Evolutionary conservation across 2,888 invertebrate species (phyloP).

Genomic region (Microctonus brassicae): DNA sequence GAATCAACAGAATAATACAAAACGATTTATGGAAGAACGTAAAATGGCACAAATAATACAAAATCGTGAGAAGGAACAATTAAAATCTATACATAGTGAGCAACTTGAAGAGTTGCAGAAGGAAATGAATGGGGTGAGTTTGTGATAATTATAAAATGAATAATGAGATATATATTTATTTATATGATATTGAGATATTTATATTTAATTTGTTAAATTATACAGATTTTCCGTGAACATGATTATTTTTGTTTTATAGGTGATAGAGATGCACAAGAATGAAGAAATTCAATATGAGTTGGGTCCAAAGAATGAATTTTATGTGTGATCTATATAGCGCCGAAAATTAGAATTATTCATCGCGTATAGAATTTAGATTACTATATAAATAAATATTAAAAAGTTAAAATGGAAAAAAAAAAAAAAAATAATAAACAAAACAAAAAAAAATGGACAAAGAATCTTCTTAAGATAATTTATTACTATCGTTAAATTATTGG

Average conservation of each 20-base stretch:
- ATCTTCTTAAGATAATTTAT: conserved; percentile 60
- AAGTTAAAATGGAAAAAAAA: conserved; percentile 17
- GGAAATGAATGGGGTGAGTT: conserved; percentile 86
- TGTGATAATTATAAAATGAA: conserved; percentile 1
- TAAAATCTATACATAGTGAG: conserved; percentile 92
- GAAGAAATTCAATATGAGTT: conserved; percentile 92
- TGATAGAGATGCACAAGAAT: conserved; percentile 94
- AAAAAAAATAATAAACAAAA: conserved; percentile 39
- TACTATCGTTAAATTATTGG: conserved; percentile 63
- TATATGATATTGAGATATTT: not conserved
- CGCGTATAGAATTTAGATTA: conserved; percentile 36
- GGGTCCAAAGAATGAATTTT: conserved; percentile 90
- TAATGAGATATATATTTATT: not conserved
- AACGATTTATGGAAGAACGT: conserved; percentile 96
- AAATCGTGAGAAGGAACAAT: conserved; percentile 90
- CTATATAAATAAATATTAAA: conserved; percentile 23
- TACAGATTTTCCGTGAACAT: conserved; percentile 12
- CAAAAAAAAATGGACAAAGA: conserved; percentile 32
- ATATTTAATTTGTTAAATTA: conserved; percentile 8
- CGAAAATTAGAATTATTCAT: conserved; percentile 42
- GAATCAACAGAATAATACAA: conserved; percentile 97
- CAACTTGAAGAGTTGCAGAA: conserved; percentile 90
- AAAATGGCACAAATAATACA: conserved; percentile 91
- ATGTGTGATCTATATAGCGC: conserved; percentile 76
- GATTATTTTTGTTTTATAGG: conserved; percentile 71